These are phyloP conservation scores for Vesta saturnalis DNA, from an alignment of 2,888 invertebrate species.

Conservation along the genomic window DNA sequence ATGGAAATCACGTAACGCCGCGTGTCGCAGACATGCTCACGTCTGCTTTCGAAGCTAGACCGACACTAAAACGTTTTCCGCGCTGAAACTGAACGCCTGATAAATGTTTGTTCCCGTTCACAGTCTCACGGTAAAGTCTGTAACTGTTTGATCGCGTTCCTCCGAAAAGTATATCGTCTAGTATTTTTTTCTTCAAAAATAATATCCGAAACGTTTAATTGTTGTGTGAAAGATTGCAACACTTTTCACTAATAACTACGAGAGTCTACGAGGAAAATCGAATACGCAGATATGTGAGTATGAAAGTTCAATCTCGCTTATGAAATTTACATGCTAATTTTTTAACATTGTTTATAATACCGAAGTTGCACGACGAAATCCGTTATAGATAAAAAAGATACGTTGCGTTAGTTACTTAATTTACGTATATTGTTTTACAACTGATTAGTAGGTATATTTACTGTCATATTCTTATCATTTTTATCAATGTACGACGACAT, in stretches of 20 bases:
- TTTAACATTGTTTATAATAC: not conserved
- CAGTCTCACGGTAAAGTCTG: not conserved
- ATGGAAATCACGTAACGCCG: constrained; percentile 33
- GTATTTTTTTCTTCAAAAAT: not conserved
- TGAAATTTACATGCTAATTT: not conserved
- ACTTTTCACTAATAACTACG: not conserved
- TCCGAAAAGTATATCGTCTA: not conserved
- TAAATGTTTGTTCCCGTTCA: constrained; percentile 22
- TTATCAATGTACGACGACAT: constrained; percentile 1
- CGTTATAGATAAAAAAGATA: not conserved
- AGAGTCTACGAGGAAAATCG: not conserved
- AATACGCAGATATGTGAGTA: not conserved
- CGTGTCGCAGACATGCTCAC: constrained; percentile 37
- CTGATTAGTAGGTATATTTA: constrained; percentile 2
- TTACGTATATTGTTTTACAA: not conserved
- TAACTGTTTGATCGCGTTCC: not conserved
- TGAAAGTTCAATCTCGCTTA: constrained; percentile 5
- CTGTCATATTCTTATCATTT: constrained; percentile 3
- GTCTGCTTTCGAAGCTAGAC: constrained; percentile 20
- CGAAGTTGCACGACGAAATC: not conserved
- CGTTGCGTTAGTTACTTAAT: not conserved
- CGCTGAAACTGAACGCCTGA: constrained; percentile 20
- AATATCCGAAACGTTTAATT: not conserved
- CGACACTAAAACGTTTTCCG: constrained; percentile 33
- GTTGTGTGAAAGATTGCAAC: not conserved